Conservation (phyloP, 2,113 vertebrate genomes). For the Synodontis membranacea region DNA sequence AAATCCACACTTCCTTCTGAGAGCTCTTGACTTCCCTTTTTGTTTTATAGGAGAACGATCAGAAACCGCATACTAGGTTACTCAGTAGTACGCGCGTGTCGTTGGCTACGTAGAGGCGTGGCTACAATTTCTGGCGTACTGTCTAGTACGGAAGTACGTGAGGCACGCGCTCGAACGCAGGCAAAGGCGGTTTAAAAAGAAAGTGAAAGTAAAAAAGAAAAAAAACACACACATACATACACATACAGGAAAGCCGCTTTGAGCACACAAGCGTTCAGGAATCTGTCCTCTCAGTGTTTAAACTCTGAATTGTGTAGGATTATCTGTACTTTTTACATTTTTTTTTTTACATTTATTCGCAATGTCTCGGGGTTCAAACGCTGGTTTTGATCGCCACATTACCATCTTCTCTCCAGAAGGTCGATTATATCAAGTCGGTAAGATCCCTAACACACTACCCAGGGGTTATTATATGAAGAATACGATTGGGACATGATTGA, state of each 20-base stretch:
- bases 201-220: slow-evolving; percentile 76
- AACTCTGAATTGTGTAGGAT: not conserved
- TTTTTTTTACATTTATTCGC: not conserved
- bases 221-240: not conserved
- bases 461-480: not conserved
- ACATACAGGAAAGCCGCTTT: not conserved
- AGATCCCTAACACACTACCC: slow-evolving; percentile 5
- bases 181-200: not conserved
- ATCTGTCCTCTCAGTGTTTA: not conserved
- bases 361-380: slow-evolving; percentile 77
- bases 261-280: not conserved
- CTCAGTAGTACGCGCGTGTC: not conserved
- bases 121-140: not conserved
- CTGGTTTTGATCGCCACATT: slow-evolving; percentile 79
- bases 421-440: slow-evolving; percentile 80
- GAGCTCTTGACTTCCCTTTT: not conserved
- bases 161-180: not conserved
- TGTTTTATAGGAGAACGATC: no score
- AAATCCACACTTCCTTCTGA: not conserved
- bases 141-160: slow-evolving; percentile 11
- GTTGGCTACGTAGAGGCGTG: not conserved
- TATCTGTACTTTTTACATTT: not conserved
- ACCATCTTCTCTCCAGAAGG: slow-evolving; percentile 80
- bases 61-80: not conserved
- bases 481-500: not conserved